Conservation (phyloP, 2,113 vertebrate species). For the Orycteropus afer region DNA sequence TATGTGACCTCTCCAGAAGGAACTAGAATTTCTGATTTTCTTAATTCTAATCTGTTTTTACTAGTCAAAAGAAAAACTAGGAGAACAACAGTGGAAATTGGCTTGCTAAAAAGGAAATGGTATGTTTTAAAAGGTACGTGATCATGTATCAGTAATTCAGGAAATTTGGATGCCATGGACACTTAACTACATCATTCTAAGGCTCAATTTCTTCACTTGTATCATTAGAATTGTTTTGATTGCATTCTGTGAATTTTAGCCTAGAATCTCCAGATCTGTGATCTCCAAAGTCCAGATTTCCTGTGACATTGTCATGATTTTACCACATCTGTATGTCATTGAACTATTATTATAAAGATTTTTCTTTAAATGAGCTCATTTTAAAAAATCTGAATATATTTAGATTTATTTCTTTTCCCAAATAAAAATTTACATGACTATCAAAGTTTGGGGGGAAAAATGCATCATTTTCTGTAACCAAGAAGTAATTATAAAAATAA, state of each 20-base stretch:
- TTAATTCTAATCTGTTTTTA: not conserved
- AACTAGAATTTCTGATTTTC: not conserved
- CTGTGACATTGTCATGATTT: not conserved
- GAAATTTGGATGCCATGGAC: not conserved
- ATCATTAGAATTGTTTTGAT: not conserved
- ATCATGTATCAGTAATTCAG: not conserved
- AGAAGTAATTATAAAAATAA: constrained; percentile 16
- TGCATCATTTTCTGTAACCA: not conserved
- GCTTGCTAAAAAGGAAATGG: not conserved
- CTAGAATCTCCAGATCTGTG: not conserved
- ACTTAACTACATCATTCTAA: not conserved
- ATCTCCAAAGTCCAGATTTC: not conserved
- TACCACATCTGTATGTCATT: not conserved
- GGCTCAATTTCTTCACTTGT: not conserved
- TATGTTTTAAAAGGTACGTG: not conserved
- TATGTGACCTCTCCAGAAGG: not conserved
- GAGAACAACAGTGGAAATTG: not conserved
- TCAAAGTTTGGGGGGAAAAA: not conserved
- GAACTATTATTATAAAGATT: not conserved
- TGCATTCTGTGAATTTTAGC: not conserved
- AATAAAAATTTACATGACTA: not conserved
- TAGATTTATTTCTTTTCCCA: not conserved
- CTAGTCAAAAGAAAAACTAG: not conserved
- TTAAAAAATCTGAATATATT: not conserved
- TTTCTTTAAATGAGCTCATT: constrained; percentile 16